Evolutionary conservation across 2,888 invertebrate species (phyloP).

Genomic region (Drosophila kanekoi): DNA sequence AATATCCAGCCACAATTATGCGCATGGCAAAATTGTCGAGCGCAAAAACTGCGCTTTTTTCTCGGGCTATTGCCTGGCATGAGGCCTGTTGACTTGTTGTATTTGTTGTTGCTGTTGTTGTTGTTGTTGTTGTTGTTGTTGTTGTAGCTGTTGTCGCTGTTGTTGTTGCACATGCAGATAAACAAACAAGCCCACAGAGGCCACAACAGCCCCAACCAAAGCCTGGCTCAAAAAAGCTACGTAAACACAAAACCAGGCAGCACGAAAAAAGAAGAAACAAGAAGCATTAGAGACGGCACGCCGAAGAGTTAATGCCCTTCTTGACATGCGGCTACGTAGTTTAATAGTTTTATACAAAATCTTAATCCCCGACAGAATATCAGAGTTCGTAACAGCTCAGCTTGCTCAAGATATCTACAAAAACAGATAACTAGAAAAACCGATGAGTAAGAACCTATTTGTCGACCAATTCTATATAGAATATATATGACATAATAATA

Average conservation of each 20-base stretch:
- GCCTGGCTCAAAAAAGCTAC: not conserved
- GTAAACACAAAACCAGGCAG: constrained; percentile 21
- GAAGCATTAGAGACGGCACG: no score
- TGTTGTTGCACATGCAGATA: constrained; percentile 42
- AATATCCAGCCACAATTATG: constrained; percentile 60
- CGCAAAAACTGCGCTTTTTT: constrained; percentile 51
- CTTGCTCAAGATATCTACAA: no score
- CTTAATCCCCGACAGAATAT: no score
- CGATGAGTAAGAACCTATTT: no score
- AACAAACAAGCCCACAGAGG: constrained; percentile 33
- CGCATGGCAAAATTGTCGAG: constrained; percentile 58
- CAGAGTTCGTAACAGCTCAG: no score
- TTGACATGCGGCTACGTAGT: no score
- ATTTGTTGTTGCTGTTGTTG: not conserved
- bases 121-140: not conserved
- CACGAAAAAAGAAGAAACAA: not conserved
- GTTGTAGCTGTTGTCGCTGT: constrained; percentile 10
- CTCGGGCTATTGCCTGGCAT: constrained; percentile 57
- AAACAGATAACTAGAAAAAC: no score
- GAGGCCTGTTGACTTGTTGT: constrained; percentile 41
- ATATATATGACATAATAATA: no score
- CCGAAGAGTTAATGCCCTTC: no score
- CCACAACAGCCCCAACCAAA: not conserved
- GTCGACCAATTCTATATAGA: no score
- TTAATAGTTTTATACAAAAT: no score